Evolutionary conservation across 2,888 invertebrate genomes (phyloP), one percentile per base, ranked within the genome.

Genomic region (Neocrepidodera transversa): DNA sequence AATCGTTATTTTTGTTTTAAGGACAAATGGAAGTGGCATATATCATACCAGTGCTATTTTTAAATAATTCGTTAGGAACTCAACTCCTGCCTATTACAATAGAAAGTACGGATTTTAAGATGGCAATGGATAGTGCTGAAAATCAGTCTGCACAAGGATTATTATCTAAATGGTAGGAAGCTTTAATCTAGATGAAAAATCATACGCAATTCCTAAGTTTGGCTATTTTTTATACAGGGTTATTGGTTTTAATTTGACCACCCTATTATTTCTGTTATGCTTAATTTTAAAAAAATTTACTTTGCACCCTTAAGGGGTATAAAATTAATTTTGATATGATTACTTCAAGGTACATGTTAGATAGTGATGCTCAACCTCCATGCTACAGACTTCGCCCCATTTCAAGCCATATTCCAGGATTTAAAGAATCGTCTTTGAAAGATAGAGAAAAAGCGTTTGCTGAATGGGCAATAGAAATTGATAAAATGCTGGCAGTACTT

Each of bases 61-160:
- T 92, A 60, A 92, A 90, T 77, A 88, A 91, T 18, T 89, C 89
- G 0, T 80, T 92, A 63, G 92, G 92, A 18, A 88, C 88, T 4
- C 89, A 90, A 5, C 82, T 91, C 63, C 80, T 92, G 60, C 92
- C 92, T 0, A 87, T 89, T 69, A 90, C 89, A 3, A 84, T 93
- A 59, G 91, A 91, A 77, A 88, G 87, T 69, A 86, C 90, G 1
- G 91, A 92, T 80, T 92, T 91, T 77, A 87, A 89, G 72, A 87
- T 88, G 61, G 89, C 90, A 4, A 81, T 91, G 68, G 87, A 87
- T 49, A 84, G 86, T 10, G 87, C 88, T 0, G 84, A 86, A 47
- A 86, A 83, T 53, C 85, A 85, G 36, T 82, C 79, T n/a, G 85
- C 85, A 62, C 84, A 84, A 71, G 76, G 77, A 1, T 74, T 89